phyloP scores from a whole-genome alignment of 2,113 vertebrate genomes.

The Pachycephala philippinensis region DNA sequence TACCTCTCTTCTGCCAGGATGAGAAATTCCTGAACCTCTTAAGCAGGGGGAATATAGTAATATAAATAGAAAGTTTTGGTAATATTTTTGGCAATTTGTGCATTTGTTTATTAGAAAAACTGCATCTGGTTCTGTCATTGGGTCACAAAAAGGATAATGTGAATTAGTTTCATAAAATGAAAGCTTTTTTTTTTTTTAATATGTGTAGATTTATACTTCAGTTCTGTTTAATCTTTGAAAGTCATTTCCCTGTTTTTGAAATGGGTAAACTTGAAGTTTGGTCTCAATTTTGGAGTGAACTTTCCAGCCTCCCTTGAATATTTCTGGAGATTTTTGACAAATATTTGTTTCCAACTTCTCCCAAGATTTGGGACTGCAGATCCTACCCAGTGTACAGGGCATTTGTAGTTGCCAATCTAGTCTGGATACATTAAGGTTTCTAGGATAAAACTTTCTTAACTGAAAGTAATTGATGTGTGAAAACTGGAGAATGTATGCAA shows the following conservation, averaged over 20 bases:
- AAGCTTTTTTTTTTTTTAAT: not conserved
- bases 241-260: not conserved
- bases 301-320: not conserved
- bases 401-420: not conserved
- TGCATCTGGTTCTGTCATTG: not conserved
- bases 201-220: not conserved
- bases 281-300: not conserved
- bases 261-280: not conserved
- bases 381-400: not conserved
- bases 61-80: not conserved
- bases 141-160: not conserved
- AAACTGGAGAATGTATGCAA: not conserved
- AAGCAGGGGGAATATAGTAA: not conserved
- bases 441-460: not conserved
- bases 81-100: not conserved
- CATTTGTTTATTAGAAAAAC: not conserved
- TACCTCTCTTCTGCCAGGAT: not conserved
- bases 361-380: not conserved
- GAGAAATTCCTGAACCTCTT: not conserved
- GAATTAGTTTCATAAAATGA: not conserved
- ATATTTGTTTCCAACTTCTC: not conserved
- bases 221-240: not conserved
- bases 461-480: not conserved
- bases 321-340: not conserved
- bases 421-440: not conserved